A percentile compares a stretch with the other conserved stretches of the same genome.
Conservation (phyloP, 2,113 vertebrate genomes). For the Brevimyrus niger region DNA sequence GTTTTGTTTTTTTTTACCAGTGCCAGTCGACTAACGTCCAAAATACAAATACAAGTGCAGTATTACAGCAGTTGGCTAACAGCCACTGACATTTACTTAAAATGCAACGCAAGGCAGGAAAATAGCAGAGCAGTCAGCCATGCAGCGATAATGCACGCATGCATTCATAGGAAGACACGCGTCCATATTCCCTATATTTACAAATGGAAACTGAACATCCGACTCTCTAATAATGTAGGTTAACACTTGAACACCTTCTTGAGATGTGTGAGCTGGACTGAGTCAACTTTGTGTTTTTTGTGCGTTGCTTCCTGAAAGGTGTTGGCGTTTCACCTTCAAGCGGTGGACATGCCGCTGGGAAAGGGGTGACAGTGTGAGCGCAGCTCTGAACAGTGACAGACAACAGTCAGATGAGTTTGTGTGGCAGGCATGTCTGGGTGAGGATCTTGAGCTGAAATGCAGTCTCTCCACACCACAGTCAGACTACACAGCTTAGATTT, state of each 20-base stretch:
- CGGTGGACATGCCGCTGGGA: not conserved
- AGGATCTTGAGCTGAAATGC: not conserved
- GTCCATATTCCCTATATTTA: not conserved
- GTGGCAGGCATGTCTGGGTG: not conserved
- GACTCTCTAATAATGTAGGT: not conserved
- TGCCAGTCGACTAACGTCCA: not conserved
- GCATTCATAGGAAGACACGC: not conserved
- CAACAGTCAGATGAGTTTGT: not conserved
- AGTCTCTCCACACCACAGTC: not conserved
- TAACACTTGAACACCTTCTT: not conserved
- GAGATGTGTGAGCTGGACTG: not conserved
- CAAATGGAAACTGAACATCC: not conserved
- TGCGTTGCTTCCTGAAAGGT: not conserved
- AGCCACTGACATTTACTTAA: not conserved
- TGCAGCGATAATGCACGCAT: not conserved
- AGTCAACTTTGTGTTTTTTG: not conserved
- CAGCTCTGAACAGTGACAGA: not conserved
- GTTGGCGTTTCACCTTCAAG: not conserved
- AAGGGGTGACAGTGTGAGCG: not conserved
- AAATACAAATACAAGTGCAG: too few relatives aligned
- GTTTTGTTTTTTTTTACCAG: not conserved
- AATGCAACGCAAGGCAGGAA: not conserved
- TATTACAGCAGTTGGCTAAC: not conserved
- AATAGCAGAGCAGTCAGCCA: not conserved
- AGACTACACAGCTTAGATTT: not conserved